These are phyloP conservation scores for Diaperis boleti DNA, from an alignment of 2,888 invertebrate species.

Conservation along the genomic window DNA sequence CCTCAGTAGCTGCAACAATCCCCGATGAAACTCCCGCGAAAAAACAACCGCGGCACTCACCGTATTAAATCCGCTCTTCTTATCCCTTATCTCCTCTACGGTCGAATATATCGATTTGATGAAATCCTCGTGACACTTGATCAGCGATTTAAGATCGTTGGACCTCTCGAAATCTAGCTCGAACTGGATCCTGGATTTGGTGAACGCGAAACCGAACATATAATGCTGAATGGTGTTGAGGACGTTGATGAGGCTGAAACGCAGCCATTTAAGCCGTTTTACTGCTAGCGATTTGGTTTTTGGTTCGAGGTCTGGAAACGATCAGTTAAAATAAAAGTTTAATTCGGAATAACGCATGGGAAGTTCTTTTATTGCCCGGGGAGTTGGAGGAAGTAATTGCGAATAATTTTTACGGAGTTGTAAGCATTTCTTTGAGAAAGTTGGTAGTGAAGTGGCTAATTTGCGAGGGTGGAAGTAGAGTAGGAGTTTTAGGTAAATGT, in stretches of 20 bases:
- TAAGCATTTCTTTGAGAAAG: not conserved
- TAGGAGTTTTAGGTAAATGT: no score
- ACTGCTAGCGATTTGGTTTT: slow-evolving; percentile 31
- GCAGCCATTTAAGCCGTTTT: slow-evolving; percentile 50
- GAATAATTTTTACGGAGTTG: slow-evolving; percentile 1
- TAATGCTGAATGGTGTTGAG: slow-evolving; percentile 62
- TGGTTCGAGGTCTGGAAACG: slow-evolving; percentile 55
- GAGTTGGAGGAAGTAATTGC: not conserved
- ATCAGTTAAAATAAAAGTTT: slow-evolving; percentile 3
- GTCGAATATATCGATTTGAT: slow-evolving; percentile 54
- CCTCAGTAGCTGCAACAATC: slow-evolving; percentile 57
- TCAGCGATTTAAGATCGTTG: slow-evolving; percentile 58
- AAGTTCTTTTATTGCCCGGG: not conserved
- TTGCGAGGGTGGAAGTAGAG: not conserved
- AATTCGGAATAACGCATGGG: slow-evolving; percentile 8
- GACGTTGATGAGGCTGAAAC: slow-evolving; percentile 59
- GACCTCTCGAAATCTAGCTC: slow-evolving; percentile 60
- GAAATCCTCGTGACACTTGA: slow-evolving; percentile 58
- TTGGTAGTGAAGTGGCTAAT: not conserved
- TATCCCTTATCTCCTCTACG: slow-evolving; percentile 51
- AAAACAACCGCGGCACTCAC: slow-evolving; percentile 49
- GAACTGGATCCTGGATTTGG: slow-evolving; percentile 55
- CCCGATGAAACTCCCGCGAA: slow-evolving; percentile 14
- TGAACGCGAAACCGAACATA: slow-evolving; percentile 59
- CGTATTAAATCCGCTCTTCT: slow-evolving; percentile 54